Base-by-base conservation (phyloP, 2,888 invertebrate genomes). In the Tanaodytes sp. region DNA sequence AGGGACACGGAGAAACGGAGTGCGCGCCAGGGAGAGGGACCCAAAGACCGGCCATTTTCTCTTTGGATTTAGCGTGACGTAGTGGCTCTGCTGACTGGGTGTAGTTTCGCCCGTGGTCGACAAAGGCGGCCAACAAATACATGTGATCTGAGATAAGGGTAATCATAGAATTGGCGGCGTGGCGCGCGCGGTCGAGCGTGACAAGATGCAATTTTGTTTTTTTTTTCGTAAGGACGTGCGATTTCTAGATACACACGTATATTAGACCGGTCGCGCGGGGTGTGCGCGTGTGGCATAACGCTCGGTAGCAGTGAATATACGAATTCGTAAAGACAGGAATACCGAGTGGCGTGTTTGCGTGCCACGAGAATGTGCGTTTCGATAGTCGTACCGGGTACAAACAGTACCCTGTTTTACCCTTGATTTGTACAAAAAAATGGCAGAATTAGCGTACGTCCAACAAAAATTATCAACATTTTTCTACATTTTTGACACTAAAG, bases 21-120 rank as follows among this genome's bases (percentile, higher is more conserved):
- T n/a, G 27, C 27, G 15, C 15, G 12, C 27, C 27, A 9, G 33
- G 20, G 20, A 11, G 11, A 49, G 37, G 4, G 20, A 23, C 16
- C 36, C 16, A 27, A 19, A 71, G 73, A 73, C 79, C 82, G 79
- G 82, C 82, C 82, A 82, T 82, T 82, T 82, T 82, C 81, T 82
- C 76, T 39, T 42, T 49, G 42, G 48, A 66, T 54, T 45, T 39
- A 61, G 52, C 46, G 81, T 82, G 82, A 82, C 82, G 82, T 82
- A 80, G 82, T 54, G 62, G 23, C 4, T n/a, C 42, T 20, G 58
- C 40, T 80, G 79, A 81, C 37, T 45, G 37, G 82, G 82, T 82
- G 82, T 82, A 82, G 80, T 81, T 81, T 23, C 8, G 80, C 76
- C 75, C 77, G 79, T 16, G 18, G 14, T 1, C 19, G 18, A 16